Evolutionary conservation across 1,140 invertebrate genomes (phyloP).

Genomic region (Sycobia sp.): DNA sequence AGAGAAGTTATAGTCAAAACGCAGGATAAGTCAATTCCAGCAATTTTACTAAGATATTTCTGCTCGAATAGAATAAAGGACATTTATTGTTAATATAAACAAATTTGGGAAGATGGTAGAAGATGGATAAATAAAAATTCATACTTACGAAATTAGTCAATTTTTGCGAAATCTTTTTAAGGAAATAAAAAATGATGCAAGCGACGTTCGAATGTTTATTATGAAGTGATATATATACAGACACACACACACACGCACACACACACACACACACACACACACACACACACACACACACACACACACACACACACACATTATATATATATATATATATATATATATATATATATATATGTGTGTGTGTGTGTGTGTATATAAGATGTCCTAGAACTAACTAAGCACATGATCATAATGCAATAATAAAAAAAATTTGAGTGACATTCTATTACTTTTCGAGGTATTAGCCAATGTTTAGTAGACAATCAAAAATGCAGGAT

Average conservation of each 20-base stretch:
- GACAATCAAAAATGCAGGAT: too few relatives aligned
- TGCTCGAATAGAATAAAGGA: conserved; percentile 28
- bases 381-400: too few relatives aligned
- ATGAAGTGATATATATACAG: conserved; percentile 41
- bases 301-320: conserved; percentile 38
- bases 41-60: conserved; percentile 13
- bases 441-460: too few relatives aligned
- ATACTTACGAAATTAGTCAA: conserved; percentile 54
- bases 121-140: too few relatives aligned
- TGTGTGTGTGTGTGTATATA: not conserved
- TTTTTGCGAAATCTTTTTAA: conserved; percentile 56
- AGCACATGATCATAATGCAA: too few relatives aligned
- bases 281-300: conserved; percentile 20
- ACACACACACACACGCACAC: conserved; percentile 32
- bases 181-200: conserved; percentile 34
- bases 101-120: too few relatives aligned
- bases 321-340: conserved; percentile 41
- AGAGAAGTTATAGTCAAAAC: not conserved
- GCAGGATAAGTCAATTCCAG: not conserved
- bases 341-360: conserved; percentile 1
- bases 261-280: not conserved
- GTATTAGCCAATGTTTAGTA: too few relatives aligned
- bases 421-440: too few relatives aligned
- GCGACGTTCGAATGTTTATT: conserved; percentile 48
- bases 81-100: too few relatives aligned